phyloP scores from a whole-genome alignment of 2,888 invertebrate genomes.

The Philonicus albiceps region DNA sequence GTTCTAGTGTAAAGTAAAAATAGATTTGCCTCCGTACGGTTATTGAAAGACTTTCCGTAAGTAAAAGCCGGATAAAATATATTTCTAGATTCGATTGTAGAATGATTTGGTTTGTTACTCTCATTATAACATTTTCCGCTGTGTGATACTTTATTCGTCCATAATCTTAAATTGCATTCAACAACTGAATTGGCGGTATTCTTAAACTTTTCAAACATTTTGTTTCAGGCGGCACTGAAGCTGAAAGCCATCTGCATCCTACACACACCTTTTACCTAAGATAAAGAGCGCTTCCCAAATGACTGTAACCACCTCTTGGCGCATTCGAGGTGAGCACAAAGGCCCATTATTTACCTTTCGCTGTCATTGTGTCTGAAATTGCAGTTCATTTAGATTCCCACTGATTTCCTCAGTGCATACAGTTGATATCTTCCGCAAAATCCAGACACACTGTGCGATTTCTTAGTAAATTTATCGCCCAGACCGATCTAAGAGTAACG shows the following conservation, averaged over 20 bases:
- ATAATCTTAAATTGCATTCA: neutral
- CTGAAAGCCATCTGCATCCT: neutral
- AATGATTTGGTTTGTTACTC: neutral
- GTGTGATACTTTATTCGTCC: neutral
- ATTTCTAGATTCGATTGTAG: neutral
- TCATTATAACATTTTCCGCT: neutral
- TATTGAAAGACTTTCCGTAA: too few relatives aligned
- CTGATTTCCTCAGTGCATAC: neutral
- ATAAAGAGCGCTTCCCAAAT: neutral
- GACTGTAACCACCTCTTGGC: neutral
- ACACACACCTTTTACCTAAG: neutral
- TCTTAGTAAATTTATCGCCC: slow-evolving; percentile 1
- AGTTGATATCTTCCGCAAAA: slow-evolving; percentile 31
- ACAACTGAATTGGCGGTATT: neutral
- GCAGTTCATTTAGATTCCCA: slow-evolving; percentile 19
- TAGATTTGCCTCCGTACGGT: too few relatives aligned
- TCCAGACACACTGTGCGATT: slow-evolving; percentile 1
- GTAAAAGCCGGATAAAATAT: neutral
- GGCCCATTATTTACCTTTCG: neutral
- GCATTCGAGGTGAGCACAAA: neutral
- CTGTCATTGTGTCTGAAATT: slow-evolving; percentile 12
- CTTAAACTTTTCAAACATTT: neutral
- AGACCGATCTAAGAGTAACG: slow-evolving; percentile 25
- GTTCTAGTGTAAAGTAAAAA: too few relatives aligned
- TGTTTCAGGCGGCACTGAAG: neutral